These are phyloP conservation scores for Brachionus paranguensis DNA, from an alignment of 1,140 invertebrate genomes.

Conservation along the genomic window DNA sequence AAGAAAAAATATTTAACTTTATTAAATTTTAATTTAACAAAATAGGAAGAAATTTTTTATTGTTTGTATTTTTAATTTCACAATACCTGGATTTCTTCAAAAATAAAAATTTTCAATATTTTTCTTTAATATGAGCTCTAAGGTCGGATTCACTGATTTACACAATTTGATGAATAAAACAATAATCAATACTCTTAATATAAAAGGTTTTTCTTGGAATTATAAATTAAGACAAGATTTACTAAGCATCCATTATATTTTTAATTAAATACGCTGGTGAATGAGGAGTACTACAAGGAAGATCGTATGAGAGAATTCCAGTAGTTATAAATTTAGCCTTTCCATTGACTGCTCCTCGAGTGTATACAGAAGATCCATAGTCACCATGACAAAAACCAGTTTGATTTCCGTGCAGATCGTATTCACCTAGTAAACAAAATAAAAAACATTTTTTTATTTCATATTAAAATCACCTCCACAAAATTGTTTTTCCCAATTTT, in stretches of 20 bases:
- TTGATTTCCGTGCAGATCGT: not conserved
- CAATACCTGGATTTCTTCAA: too few relatives aligned
- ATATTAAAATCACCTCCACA: not conserved
- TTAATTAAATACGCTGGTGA: not conserved
- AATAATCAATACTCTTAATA: too few relatives aligned
- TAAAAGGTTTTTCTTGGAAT: too few relatives aligned
- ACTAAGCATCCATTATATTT: not conserved
- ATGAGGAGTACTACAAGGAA: not conserved
- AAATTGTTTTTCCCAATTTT: slow-evolving; percentile 34
- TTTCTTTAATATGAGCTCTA: too few relatives aligned
- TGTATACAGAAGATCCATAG: slow-evolving; percentile 10
- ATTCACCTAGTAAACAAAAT: slow-evolving; percentile 9
- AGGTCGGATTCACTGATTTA: too few relatives aligned
- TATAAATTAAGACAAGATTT: too few relatives aligned
- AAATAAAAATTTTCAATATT: too few relatives aligned
- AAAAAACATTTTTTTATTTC: not conserved
- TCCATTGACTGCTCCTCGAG: not conserved
- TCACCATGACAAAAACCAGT: slow-evolving; percentile 23
- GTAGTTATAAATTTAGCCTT: not conserved
- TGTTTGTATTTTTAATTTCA: too few relatives aligned
- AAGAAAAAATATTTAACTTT: too few relatives aligned
- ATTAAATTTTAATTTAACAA: too few relatives aligned
- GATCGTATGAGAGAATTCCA: slow-evolving; percentile 12
- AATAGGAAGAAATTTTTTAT: too few relatives aligned
- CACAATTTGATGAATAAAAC: too few relatives aligned